These are phyloP conservation scores for Sciaenops ocellatus DNA, from an alignment of 2,797 vertebrate species.

Conservation along the genomic window DNA sequence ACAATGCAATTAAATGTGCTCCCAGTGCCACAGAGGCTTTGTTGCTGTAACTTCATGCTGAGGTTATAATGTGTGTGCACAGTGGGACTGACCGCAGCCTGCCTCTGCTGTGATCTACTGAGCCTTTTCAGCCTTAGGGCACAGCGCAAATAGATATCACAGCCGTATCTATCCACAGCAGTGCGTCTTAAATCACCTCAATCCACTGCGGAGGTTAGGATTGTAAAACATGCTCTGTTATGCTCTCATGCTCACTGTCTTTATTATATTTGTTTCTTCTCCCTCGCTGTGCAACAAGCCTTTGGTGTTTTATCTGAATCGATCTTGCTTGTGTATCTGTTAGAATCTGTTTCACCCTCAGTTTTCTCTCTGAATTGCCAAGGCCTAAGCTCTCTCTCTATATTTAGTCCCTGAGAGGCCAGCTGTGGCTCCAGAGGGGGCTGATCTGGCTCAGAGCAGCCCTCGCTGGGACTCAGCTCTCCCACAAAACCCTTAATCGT, in stretches of 20 bases:
- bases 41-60: conserved; percentile 8
- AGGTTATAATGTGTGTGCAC: conserved; percentile 9
- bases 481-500: conserved; percentile 66
- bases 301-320: conserved; percentile 48
- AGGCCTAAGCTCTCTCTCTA: conserved; percentile 39
- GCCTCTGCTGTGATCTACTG: conserved; percentile 33
- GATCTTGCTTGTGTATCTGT: conserved; percentile 24
- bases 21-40: conserved; percentile 4
- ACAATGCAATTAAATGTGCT: neutral
- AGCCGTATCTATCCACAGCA: neutral
- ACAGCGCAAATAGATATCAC: conserved; percentile 18
- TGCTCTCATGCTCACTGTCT: conserved; percentile 9
- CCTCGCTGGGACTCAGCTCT: conserved; percentile 34
- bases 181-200: conserved; percentile 39
- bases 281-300: conserved; percentile 34
- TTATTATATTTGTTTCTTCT: conserved; percentile 34
- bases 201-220: conserved; percentile 20
- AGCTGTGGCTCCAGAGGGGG: conserved; percentile 65
- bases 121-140: conserved; percentile 11
- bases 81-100: neutral
- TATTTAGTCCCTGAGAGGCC: conserved; percentile 67
- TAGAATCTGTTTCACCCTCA: conserved; percentile 11
- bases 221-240: conserved; percentile 38
- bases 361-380: conserved; percentile 26
- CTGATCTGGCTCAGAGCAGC: conserved; percentile 44